phyloP scores from a whole-genome alignment of 1,140 invertebrate genomes.

The Chrysoperla carnea region DNA sequence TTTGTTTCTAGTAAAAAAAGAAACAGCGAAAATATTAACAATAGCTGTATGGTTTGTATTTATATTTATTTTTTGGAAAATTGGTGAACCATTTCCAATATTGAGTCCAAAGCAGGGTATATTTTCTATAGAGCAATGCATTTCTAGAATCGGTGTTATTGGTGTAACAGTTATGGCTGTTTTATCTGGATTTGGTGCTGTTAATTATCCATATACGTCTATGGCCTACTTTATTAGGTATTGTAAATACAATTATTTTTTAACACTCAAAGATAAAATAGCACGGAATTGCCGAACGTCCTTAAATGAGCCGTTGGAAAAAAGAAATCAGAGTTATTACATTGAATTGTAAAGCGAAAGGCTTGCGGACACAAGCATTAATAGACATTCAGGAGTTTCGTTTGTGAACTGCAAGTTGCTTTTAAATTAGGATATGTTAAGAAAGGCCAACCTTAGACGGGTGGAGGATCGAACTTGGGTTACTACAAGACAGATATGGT shows the following conservation, averaged over 20 bases:
- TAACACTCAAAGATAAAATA: not conserved
- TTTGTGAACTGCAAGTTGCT: no score
- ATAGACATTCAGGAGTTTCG: no score
- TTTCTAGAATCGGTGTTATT: conserved; percentile 90
- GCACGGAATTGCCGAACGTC: no score
- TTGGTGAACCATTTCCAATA: conserved; percentile 98
- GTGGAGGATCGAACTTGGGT: no score
- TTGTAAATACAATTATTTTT: not conserved
- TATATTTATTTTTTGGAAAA: conserved; percentile 96
- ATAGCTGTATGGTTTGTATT: conserved; percentile 78
- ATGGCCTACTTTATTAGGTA: conserved; percentile 97
- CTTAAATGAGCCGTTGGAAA: no score
- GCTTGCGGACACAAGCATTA: no score
- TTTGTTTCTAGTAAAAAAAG: conserved; percentile 52
- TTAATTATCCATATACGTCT: conserved; percentile 98
- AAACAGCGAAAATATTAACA: conserved; percentile 64
- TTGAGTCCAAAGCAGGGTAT: conserved; percentile 86
- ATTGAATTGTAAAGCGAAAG: no score
- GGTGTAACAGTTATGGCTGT: conserved; percentile 99
- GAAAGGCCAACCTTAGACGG: no score
- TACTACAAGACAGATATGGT: no score
- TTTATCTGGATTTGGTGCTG: conserved; percentile 97
- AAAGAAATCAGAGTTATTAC: no score
- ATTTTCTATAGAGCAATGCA: conserved; percentile 88
- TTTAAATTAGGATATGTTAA: no score